Evolutionary conservation across 2,113 vertebrate genomes (phyloP), one percentile per base, ranked within the genome.

Genomic region (Lates calcarifer): DNA sequence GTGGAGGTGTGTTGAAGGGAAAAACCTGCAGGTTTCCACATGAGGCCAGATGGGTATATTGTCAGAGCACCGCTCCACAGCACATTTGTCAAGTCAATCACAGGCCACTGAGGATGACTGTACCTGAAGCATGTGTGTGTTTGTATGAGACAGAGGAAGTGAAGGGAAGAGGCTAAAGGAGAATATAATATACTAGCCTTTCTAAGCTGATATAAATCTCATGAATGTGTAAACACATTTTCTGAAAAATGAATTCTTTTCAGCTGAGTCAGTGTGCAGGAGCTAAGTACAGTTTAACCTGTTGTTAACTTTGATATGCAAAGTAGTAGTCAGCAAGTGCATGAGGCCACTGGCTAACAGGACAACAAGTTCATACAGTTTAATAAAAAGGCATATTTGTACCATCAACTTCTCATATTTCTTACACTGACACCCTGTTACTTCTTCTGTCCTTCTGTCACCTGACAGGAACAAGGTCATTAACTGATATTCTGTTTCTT

Each of bases 31-130:
- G 83, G 66, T 77, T 77, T 80, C 43, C 71, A 82, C 78, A 72
- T 47, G 82, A 82, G 76, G 75, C 79, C 75, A 57, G 81, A 69
- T 84, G 80, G 74, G 74, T 81, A 57, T 74, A 60, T 43, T 87
- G 86, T 86, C 86, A 86, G 71, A 63, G 82, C 22, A 17, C 43
- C 8, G 74, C 68, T 71, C 68, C 77, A 82, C 67, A 82, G 65
- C 84, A 87, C 84, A 90, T 91, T 84, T 84, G 84, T 91, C 87
- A 91, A 74, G 86, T 89, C 83, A 80, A 79, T 89, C 82, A 86
- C 53, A 65, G 51, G 41, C 79, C 65, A 55, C 82, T 13, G 64
- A 85, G 76, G 78, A 82, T 4, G 17, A 35, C 43, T 45, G 67
- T 11, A 47, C 37, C 80, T 58, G 24, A 68, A 61, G 75, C 26